Base-by-base conservation (phyloP, 2,113 vertebrate species). In the Hiodon alosoides region DNA sequence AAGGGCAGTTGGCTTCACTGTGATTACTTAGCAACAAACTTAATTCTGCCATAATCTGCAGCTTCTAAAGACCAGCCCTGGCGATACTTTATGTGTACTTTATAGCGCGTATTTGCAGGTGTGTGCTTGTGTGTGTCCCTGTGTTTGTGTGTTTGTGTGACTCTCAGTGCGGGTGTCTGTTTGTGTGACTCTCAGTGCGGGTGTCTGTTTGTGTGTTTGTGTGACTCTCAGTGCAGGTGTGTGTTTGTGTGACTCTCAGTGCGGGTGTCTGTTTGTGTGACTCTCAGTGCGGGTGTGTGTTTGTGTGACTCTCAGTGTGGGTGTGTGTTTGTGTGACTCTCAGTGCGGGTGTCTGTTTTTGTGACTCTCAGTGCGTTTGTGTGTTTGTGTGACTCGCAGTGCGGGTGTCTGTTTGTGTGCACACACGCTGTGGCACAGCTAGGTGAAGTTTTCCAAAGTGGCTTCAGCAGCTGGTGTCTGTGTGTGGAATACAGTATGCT, bases 241-340 rank as follows among this genome's bases (percentile, higher is more conserved):
- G 67, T 69, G 50, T 53, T 11, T 64, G 59, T 53, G n/a, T 73
- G n/a, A 53, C 8, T 73, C 17, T 67, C 52, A 46, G 52, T 57
- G 69, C 46, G 54, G 11, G 17, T 47, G 54, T 58, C 5, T n/a
- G n/a, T n/a, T n/a, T n/a, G n/a, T n/a, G n/a, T n/a, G n/a, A n/a
- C n/a, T n/a, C n/a, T n/a, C n/a, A n/a, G n/a, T 58, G 14, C 16
- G n/a, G 3, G 4, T 65, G 50, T 52, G 51, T 31, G 10, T 47
- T 55, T 71, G 57, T 47, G 47, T 57, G 57, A 1, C 2, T 8
- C 51, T 5, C 7, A 31, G 0, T 53, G 3, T 69, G 50, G n/a
- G n/a, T 69, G 50, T 69, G 67, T 69, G 50, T 53, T 11, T 64
- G 59, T 53, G n/a, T 73, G n/a, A 53, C 8, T 73, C 17, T 67